Evolutionary conservation across 2,888 invertebrate genomes (phyloP).

Genomic region (Orchestes rusci): DNA sequence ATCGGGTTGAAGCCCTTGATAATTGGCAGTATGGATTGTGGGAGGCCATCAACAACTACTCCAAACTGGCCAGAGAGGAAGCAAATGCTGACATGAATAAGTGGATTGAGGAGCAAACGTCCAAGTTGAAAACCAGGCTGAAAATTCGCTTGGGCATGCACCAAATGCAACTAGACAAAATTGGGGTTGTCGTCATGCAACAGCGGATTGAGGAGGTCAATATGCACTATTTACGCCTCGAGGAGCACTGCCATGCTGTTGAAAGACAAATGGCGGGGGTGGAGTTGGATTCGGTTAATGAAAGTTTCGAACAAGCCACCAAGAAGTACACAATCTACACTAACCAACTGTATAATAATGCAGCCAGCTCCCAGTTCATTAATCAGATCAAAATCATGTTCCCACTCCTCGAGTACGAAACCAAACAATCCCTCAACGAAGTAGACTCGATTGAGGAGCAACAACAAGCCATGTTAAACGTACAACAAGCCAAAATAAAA

Average conservation of each 20-base stretch:
- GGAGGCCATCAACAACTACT: conserved; percentile 33
- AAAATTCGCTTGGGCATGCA: conserved; percentile 30
- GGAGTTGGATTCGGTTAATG: too few relatives aligned
- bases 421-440: too few relatives aligned
- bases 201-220: conserved; percentile 33
- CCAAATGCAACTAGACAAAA: conserved; percentile 26
- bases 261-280: background rate
- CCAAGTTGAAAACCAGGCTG: conserved; percentile 28
- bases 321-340: too few relatives aligned
- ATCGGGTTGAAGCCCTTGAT: conserved; percentile 33
- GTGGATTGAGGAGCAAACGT: conserved; percentile 27
- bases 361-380: too few relatives aligned
- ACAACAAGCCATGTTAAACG: too few relatives aligned
- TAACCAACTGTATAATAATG: too few relatives aligned
- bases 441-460: too few relatives aligned
- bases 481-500: conserved; percentile 22
- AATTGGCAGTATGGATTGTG: conserved; percentile 39
- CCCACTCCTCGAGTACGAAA: too few relatives aligned
- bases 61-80: conserved; percentile 29
- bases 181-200: conserved; percentile 31
- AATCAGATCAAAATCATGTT: too few relatives aligned
- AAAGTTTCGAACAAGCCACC: too few relatives aligned
- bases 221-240: conserved; percentile 22
- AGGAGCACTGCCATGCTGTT: conserved; percentile 14
- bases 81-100: conserved; percentile 22